phyloP scores from a whole-genome alignment of 2,113 vertebrate genomes.

The Apeltes quadracus region DNA sequence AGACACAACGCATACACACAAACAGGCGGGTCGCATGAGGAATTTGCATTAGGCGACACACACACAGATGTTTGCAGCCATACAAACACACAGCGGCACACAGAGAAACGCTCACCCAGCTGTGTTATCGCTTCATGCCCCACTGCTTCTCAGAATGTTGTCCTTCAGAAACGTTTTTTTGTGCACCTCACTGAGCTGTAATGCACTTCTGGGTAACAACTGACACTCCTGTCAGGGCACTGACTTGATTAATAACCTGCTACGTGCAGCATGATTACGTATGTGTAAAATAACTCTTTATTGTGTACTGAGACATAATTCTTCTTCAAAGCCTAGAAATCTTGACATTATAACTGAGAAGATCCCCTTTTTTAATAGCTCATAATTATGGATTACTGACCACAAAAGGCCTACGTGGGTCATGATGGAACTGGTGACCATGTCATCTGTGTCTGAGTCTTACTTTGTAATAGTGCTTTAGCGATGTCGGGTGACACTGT shows the following conservation, averaged over 20 bases:
- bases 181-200: neutral
- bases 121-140: constrained; percentile 17
- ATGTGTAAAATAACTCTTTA: constrained; percentile 7
- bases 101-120: constrained; percentile 19
- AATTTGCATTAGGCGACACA: neutral
- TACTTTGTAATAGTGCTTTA: neutral
- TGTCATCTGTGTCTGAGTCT: neutral
- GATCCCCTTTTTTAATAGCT: neutral
- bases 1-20: neutral
- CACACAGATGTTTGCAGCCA: neutral
- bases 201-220: constrained; percentile 21
- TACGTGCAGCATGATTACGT: neutral
- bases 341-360: neutral
- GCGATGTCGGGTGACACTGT: neutral
- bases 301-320: constrained; percentile 13
- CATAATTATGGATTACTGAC: neutral
- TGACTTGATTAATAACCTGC: neutral
- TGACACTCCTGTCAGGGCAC: constrained; percentile 16
- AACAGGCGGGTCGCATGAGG: neutral
- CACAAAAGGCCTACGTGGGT: neutral
- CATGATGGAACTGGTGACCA: neutral
- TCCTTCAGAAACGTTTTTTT: constrained; percentile 7
- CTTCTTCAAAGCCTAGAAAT: constrained; percentile 15
- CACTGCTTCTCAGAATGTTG: neutral
- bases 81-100: neutral